A percentile compares a stretch with the other conserved stretches of the same genome.
These are phyloP conservation scores for Chaetodon auriga DNA, from an alignment of 2,113 vertebrate genomes.

Conservation along the genomic window DNA sequence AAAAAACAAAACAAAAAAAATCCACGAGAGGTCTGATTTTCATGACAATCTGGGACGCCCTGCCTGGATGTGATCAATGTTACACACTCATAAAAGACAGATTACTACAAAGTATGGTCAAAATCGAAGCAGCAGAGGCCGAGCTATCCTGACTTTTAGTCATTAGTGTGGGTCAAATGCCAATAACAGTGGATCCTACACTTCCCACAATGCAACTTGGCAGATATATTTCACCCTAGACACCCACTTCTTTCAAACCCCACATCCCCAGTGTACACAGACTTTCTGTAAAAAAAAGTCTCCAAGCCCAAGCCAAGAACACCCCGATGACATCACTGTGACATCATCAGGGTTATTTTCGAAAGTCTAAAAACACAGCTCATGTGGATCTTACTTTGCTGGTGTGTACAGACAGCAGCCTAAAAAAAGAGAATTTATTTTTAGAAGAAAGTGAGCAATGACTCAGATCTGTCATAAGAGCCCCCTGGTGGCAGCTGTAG, in stretches of 20 bases:
- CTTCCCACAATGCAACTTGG: too few species aligned
- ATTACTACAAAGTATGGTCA: neutral
- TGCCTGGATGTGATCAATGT: neutral
- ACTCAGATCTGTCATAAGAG: neutral
- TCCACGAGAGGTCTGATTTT: too few species aligned
- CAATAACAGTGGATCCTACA: neutral
- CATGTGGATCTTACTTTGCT: neutral
- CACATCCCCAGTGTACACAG: neutral
- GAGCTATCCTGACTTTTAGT: neutral
- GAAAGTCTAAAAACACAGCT: neutral
- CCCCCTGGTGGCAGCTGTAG: slow-evolving; percentile 20
- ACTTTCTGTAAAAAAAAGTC: neutral
- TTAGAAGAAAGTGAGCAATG: neutral
- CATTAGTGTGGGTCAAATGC: neutral
- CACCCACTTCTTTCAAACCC: neutral
- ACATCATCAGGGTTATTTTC: neutral
- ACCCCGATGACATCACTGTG: neutral
- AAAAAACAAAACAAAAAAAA: too few species aligned
- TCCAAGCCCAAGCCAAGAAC: neutral
- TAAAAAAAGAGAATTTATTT: neutral
- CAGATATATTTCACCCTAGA: too few species aligned
- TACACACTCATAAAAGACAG: neutral
- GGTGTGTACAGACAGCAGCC: neutral
- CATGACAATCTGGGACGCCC: too few species aligned
- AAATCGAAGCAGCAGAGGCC: neutral